Conservation (phyloP, 2,797 vertebrate genomes). For the Emys orbicularis region DNA sequence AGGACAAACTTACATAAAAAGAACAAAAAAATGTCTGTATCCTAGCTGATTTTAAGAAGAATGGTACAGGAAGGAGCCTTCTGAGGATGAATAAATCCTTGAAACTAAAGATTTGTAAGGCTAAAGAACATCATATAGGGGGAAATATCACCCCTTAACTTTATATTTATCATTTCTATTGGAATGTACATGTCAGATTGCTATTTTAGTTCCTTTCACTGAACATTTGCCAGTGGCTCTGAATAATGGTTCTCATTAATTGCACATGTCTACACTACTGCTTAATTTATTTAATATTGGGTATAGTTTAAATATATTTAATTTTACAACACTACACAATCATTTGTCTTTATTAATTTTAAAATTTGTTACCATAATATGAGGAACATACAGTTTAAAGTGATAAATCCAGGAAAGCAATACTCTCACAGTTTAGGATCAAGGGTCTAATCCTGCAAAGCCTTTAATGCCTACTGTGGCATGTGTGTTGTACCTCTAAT, state of each 20-base stretch:
- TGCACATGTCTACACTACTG: not conserved
- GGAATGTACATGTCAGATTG: not conserved
- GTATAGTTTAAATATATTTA: not conserved
- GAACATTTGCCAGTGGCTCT: not conserved
- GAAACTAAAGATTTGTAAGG: slow-evolving; percentile 33
- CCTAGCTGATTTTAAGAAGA: slow-evolving; percentile 31
- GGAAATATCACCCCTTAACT: not conserved
- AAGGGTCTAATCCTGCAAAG: not conserved
- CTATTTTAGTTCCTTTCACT: not conserved
- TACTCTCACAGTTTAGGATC: not conserved
- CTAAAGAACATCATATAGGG: not conserved
- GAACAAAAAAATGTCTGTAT: slow-evolving; percentile 32
- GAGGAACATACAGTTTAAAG: not conserved
- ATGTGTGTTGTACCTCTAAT: not conserved
- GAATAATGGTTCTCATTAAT: not conserved
- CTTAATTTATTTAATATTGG: not conserved
- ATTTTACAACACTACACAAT: fast-evolving
- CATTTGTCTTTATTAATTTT: not conserved
- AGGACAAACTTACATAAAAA: not conserved
- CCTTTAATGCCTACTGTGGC: not conserved
- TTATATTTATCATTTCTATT: not conserved
- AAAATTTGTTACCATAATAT: not conserved
- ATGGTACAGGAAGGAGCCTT: slow-evolving; percentile 12
- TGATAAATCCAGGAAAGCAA: not conserved
- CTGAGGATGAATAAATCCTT: slow-evolving; percentile 27